A percentile compares a stretch with the other conserved stretches of the same genome.
Conservation (phyloP, 2,888 invertebrate genomes). For the Rhaphigaster nebulosa region DNA sequence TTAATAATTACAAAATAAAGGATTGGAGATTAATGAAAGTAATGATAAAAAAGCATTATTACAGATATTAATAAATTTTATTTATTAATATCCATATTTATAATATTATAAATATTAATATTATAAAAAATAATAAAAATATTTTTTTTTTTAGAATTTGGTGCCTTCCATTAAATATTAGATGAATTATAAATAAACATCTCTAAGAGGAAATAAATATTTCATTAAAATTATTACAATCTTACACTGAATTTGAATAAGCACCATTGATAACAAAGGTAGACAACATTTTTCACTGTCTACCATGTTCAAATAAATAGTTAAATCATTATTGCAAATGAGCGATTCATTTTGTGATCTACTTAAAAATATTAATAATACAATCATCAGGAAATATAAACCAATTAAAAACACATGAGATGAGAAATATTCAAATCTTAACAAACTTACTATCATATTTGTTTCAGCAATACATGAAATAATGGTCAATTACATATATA, state of each 20-base stretch:
- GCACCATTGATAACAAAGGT: neutral
- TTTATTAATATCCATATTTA: neutral
- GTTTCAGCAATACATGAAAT: neutral
- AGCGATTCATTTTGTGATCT: neutral
- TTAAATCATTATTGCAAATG: neutral
- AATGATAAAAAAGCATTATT: neutral
- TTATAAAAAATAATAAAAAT: neutral
- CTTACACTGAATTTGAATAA: neutral
- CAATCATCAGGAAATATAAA: neutral
- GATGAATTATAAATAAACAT: neutral
- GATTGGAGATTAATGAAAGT: neutral
- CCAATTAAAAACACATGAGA: neutral
- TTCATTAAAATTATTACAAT: neutral
- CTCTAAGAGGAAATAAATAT: neutral
- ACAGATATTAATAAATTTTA: neutral
- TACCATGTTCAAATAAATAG: neutral
- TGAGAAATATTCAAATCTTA: neutral
- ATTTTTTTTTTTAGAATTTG: neutral
- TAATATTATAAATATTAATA: neutral
- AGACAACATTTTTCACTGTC: neutral
- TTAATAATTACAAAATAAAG: neutral
- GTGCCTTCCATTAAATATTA: neutral
- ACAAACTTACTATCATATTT: neutral
- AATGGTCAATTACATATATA: neutral
- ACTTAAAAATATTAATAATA: neutral